These are phyloP conservation scores for Leptopterna dolabrata DNA, from an alignment of 2,888 invertebrate genomes.

Conservation along the genomic window DNA sequence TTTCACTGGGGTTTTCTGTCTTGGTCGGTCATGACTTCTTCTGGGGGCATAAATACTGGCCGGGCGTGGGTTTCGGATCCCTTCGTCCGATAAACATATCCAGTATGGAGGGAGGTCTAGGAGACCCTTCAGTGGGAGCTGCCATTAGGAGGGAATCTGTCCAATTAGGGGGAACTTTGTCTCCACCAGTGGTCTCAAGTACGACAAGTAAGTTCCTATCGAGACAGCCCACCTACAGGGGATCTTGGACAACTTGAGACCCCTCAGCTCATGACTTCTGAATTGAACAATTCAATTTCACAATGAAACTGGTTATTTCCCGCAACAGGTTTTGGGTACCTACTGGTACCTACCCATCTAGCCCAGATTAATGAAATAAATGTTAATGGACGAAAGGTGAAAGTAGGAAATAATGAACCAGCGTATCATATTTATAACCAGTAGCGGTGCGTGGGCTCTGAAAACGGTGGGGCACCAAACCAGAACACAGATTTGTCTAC, in stretches of 20 bases:
- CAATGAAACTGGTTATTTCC: not conserved
- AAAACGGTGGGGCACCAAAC: too few species aligned
- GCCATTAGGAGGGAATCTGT: constrained; percentile 27
- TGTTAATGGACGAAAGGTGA: too few species aligned
- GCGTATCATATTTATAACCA: too few species aligned
- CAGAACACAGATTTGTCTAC: too few species aligned
- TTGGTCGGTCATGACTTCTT: constrained; percentile 36
- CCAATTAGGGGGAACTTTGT: constrained; percentile 15
- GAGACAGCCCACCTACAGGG: not conserved
- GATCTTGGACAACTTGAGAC: not conserved
- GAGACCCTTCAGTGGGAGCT: not conserved
- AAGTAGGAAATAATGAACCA: too few species aligned
- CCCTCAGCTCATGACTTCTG: not conserved
- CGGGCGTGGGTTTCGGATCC: constrained; percentile 41
- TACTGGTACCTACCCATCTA: too few species aligned
- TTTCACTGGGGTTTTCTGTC: constrained; percentile 34
- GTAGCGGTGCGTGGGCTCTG: too few species aligned
- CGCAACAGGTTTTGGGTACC: not conserved
- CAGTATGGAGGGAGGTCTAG: not conserved
- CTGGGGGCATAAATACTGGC: constrained; percentile 19
- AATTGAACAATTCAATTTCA: not conserved
- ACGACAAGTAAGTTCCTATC: constrained; percentile 12
- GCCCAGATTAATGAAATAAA: too few species aligned
- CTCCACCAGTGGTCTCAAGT: not conserved
- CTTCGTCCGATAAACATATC: constrained; percentile 25